Conservation (phyloP, 2,888 invertebrate species). For the Troilus luridus region DNA sequence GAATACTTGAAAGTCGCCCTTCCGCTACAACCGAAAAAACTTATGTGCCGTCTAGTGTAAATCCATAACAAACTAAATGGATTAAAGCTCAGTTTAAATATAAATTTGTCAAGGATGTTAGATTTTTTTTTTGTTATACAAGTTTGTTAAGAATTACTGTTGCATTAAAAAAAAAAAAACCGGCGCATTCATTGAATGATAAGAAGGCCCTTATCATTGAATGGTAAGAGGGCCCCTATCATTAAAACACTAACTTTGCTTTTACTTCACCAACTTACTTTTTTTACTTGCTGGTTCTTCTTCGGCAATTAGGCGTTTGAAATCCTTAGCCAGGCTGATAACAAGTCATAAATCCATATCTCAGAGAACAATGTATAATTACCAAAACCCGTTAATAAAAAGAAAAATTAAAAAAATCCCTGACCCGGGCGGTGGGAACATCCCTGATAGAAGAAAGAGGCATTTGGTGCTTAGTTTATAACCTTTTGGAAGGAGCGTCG, state of each 20-base stretch:
- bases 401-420: not conserved
- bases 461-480: not conserved
- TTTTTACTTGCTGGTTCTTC: not conserved
- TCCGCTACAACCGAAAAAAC: no score
- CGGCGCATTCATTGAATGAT: no score
- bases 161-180: no score
- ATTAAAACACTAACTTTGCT: not conserved
- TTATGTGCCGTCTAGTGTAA: no score
- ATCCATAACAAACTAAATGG: no score
- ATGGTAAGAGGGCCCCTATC: not conserved
- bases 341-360: not conserved
- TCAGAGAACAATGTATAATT: not conserved
- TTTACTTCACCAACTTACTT: not conserved
- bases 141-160: no score
- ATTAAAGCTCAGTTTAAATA: no score
- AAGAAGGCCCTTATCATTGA: not conserved
- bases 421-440: not conserved
- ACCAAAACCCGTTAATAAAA: not conserved
- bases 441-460: constrained; percentile 30
- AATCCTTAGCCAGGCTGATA: not conserved
- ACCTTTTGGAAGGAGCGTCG: not conserved
- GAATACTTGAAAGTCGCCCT: no score
- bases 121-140: no score
- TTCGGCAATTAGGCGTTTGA: not conserved
- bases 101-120: no score